Conservation (phyloP, 2,113 vertebrate genomes). For the Nymphicus hollandicus region DNA sequence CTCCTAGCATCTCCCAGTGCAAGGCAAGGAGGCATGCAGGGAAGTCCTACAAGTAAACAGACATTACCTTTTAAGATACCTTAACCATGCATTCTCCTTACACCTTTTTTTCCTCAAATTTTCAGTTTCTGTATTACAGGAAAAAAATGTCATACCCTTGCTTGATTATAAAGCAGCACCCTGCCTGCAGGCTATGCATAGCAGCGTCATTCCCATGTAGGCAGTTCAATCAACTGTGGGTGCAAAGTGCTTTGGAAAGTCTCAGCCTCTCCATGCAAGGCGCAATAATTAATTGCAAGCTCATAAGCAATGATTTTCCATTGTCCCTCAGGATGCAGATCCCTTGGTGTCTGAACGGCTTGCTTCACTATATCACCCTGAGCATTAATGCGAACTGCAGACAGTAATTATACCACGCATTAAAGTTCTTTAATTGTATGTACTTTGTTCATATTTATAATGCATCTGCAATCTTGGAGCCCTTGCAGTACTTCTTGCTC, state of each 20-base stretch:
- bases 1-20: not conserved
- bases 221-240: not conserved
- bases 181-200: not conserved
- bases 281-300: not conserved
- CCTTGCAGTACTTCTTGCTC: not conserved
- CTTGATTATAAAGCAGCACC: not conserved
- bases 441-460: not conserved
- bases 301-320: not conserved
- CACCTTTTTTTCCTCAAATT: not conserved
- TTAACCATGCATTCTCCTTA: accelerated
- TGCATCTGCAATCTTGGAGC: not conserved
- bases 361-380: slow-evolving; percentile 8
- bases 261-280: not conserved
- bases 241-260: not conserved
- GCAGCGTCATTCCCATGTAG: accelerated
- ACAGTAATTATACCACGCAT: slow-evolving; percentile 55
- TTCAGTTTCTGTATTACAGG: not conserved
- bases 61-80: not conserved
- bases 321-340: not conserved
- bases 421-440: slow-evolving; percentile 44
- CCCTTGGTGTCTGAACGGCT: not conserved
- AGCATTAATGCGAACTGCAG: slow-evolving; percentile 25
- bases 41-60: not conserved
- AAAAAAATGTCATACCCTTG: not conserved
- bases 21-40: not conserved